Evolutionary conservation across 2,888 invertebrate species (phyloP).

Genomic region (Cylindroiulus punctatus): DNA sequence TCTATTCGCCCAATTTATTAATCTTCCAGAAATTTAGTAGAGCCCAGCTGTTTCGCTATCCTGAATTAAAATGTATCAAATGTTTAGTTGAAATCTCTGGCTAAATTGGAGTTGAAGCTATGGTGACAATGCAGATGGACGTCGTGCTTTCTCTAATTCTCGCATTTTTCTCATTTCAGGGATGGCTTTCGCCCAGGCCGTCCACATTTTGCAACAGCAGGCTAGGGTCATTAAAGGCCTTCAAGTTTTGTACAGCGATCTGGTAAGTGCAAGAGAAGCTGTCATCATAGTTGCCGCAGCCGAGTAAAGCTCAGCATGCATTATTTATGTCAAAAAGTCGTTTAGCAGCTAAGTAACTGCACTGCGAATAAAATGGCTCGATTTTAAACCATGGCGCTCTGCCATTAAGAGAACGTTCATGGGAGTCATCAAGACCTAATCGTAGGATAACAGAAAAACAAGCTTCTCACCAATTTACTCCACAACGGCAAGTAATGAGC

Average conservation of each 20-base stretch:
- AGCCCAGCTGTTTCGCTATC: too few relatives aligned
- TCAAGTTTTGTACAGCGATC: conserved; percentile 95
- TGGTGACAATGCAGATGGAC: not conserved
- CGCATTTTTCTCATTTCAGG: conserved; percentile 72
- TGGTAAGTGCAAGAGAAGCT: conserved; percentile 72
- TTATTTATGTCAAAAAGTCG: not conserved
- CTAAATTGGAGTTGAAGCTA: too few relatives aligned
- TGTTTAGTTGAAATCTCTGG: too few relatives aligned
- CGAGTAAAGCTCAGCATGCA: not conserved
- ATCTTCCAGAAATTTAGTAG: too few relatives aligned
- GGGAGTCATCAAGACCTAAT: not conserved
- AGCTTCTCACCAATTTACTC: not conserved
- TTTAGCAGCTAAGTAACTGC: conserved; percentile 17
- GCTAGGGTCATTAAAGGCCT: conserved; percentile 94
- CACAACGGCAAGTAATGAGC: too few relatives aligned
- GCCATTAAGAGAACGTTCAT: not conserved
- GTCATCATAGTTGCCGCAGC: not conserved
- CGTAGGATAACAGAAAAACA: not conserved
- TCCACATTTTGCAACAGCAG: conserved; percentile 95
- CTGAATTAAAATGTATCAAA: too few relatives aligned
- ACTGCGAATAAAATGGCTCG: not conserved
- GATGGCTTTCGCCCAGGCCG: conserved; percentile 98
- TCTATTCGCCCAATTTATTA: too few relatives aligned
- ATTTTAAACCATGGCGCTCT: not conserved
- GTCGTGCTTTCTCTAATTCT: not conserved